These are phyloP conservation scores for Scatophagus argus DNA, from an alignment of 2,113 vertebrate genomes.

Conservation along the genomic window DNA sequence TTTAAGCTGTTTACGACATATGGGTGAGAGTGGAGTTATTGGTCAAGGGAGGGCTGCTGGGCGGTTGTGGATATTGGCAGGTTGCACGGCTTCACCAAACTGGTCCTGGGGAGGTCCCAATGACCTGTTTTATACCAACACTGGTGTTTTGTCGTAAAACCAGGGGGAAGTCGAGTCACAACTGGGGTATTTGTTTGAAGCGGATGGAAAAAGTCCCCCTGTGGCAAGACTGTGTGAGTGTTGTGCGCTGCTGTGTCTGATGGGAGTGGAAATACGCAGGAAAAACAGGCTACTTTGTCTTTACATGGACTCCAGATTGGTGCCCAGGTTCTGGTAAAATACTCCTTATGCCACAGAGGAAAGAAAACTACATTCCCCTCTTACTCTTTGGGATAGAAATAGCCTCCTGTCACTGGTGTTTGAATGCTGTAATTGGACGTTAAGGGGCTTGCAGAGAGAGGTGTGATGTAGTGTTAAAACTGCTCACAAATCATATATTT, in stretches of 20 bases:
- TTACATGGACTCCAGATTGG: conserved; percentile 56
- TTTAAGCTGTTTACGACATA: conserved; percentile 83
- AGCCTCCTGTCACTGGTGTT: conserved; percentile 52
- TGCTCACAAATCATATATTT: conserved; percentile 69
- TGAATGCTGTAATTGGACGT: conserved; percentile 73
- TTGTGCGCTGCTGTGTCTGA: conserved; percentile 68
- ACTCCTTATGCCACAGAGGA: conserved; percentile 56
- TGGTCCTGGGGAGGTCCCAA: conserved; percentile 82
- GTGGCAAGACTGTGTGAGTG: conserved; percentile 55
- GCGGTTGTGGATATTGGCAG: conserved; percentile 79
- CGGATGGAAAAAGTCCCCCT: conserved; percentile 71
- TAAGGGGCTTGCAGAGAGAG: conserved; percentile 70
- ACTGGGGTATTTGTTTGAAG: conserved; percentile 79
- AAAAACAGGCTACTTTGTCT: conserved; percentile 64
- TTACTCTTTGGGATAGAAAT: conserved; percentile 72
- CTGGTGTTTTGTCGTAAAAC: conserved; percentile 79
- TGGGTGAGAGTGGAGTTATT: conserved; percentile 80
- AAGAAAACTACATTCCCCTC: conserved; percentile 58
- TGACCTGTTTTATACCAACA: conserved; percentile 86
- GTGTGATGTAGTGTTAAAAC: conserved; percentile 74
- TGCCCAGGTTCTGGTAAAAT: conserved; percentile 74
- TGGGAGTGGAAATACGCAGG: conserved; percentile 59
- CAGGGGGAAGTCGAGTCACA: conserved; percentile 79
- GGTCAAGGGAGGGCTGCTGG: conserved; percentile 63
- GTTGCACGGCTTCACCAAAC: conserved; percentile 67